Conservation (phyloP, 2,888 invertebrate species). For the Mesochorus sp. region DNA sequence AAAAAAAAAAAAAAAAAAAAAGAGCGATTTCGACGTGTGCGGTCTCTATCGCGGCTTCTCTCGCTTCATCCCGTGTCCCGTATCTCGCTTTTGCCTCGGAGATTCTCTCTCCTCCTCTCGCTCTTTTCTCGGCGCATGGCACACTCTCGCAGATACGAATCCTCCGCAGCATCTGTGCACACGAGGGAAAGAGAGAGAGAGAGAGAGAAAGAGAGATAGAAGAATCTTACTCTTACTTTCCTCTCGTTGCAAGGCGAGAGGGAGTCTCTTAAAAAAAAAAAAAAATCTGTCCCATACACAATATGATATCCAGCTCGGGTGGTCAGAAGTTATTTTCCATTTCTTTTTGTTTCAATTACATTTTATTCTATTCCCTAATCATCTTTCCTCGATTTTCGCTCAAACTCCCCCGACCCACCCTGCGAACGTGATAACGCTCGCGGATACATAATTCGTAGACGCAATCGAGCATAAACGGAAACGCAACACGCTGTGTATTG, state of each 20-base stretch:
- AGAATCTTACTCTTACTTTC: slow-evolving; percentile 44
- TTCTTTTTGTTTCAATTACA: slow-evolving; percentile 8
- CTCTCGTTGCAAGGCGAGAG: background rate
- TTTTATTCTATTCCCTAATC: background rate
- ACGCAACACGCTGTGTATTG: slow-evolving; percentile 47
- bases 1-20: slow-evolving; percentile 31
- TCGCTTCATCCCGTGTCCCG: slow-evolving; percentile 31
- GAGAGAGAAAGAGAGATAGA: slow-evolving; percentile 5
- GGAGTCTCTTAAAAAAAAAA: background rate
- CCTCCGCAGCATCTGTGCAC: slow-evolving; percentile 36
- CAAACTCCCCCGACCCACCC: background rate
- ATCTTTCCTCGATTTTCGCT: slow-evolving; percentile 4
- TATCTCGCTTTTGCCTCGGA: slow-evolving; percentile 13
- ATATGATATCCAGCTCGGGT: background rate
- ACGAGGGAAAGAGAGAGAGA: background rate
- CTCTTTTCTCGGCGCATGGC: slow-evolving; percentile 36
- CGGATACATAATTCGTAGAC: slow-evolving; percentile 61
- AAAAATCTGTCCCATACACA: background rate
- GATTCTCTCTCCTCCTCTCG: slow-evolving; percentile 20
- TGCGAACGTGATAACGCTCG: slow-evolving; percentile 42
- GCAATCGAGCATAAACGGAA: slow-evolving; percentile 60
- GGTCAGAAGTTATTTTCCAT: background rate
- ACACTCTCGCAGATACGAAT: slow-evolving; percentile 35
- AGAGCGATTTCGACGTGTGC: slow-evolving; percentile 58
- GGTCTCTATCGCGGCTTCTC: slow-evolving; percentile 53